Evolutionary conservation across 2,113 vertebrate genomes (phyloP), one percentile per base, ranked within the genome.

Genomic region (Neolamprologus variostigma): DNA sequence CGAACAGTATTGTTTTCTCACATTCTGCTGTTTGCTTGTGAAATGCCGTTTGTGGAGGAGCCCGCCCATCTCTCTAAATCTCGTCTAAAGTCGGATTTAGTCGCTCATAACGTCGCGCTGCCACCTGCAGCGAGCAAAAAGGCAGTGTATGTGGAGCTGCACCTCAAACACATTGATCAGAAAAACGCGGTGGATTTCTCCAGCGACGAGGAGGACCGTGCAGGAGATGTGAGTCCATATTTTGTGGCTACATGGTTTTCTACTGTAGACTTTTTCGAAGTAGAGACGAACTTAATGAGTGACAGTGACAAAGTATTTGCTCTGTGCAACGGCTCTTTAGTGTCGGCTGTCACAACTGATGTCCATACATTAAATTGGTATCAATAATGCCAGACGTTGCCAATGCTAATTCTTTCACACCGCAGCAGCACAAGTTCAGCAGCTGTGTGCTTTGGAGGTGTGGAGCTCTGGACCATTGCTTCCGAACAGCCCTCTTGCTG

Each of bases 191-290:
- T 88, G 19, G 95, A 95, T 68, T 97, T 97, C 63, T 97, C 97
- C 8, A 97, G 96, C 83, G 97, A 97, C 47, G 97, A 97, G 40
- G 96, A 97, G 78, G 96, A 96, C 14, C 80, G 61, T 14, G 80
- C 16, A 4, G 79, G 84, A 21, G 78, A 87, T 23, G 94, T 19
- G 92, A 97, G 97, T 96, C 35, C 5, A 13, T 19, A 2, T 33
- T 19, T 13, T 9, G 13, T 4, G 23, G 31, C 40, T 35, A 4
- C 9, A 26, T 16, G 54, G 7, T 76, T 28, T 47, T 76, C 23
- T 50, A 12, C 10, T 28, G 4, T 50, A 13, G 45, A 50, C 45
- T 51, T 33, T 12, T 78, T 47, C 26, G 11, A 50, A 78, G 4
- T 76, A 47, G 16, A 76, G 23, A 19, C 3, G 1, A 51, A 50